Base-by-base conservation (phyloP, 2,888 invertebrate species). In the Xanthorhoe designata region DNA sequence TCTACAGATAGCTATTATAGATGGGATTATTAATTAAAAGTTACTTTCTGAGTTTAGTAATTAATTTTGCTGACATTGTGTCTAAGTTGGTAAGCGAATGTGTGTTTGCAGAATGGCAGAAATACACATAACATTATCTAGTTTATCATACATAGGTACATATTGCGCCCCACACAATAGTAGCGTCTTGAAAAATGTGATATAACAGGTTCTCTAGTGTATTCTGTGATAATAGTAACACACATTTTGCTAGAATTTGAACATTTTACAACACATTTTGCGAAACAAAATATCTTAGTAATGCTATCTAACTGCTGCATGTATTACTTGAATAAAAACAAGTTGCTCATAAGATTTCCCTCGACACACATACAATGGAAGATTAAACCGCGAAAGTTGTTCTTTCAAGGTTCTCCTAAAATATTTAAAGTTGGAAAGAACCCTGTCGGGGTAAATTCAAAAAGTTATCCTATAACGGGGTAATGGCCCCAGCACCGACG, bases 21-120 rank as follows among this genome's bases (percentile, higher is more conserved):
- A 60, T 47, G 59, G 49, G 50, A 58, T 61, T 61, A 57, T 57
- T 61, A 52, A 68, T 64, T 50, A 42, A 61, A 45, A 67, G 45
- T 63, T 47, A 62, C 49, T 32, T 45, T 24, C 38, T 35, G 54
- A 61, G 56, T 61, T 61, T 47, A 17, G 52, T 38, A 45, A 61
- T 66, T 57, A 38, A 53, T 66, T 58, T 61, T 7, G 38, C 38
- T 13, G 29, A 42, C 29, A n/a, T 53, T 53, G 18, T 57, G 49
- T 45, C 38, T 42, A 42, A 13, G 32, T 32, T 32, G 10, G 38
- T 9, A 35, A 35, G 35, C 5, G 15, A 15, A n/a, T 7, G 15
- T 47, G 17, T 15, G 47, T 15, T 4, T 13, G 13, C 2, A 42
- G 0, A 3, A 10, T 2, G 0, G 3, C 38, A 13, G 13, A 42